These are phyloP conservation scores for human (Homo sapiens) DNA, from an alignment of 2,113 vertebrate genomes.

Conservation along the genomic window DNA sequence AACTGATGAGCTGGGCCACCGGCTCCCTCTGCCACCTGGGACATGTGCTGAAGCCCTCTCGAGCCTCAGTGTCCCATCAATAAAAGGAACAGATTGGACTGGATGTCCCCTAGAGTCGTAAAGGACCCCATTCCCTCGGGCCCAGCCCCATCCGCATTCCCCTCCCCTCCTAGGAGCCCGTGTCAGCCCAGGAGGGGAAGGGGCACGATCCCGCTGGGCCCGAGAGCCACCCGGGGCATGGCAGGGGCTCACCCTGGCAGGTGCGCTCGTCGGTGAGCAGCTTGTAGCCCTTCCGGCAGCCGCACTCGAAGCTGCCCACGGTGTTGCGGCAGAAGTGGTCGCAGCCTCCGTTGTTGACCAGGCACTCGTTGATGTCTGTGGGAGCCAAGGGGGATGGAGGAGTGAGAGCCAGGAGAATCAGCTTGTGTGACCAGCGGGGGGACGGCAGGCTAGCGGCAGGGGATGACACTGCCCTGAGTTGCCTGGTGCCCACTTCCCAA, in stretches of 20 bases:
- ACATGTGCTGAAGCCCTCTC: background rate
- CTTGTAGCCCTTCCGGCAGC: constrained; percentile 97
- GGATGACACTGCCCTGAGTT: background rate
- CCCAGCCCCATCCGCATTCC: fast-evolving
- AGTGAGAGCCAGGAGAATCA: background rate
- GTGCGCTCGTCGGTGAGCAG: constrained; percentile 96
- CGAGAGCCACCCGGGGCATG: fast-evolving
- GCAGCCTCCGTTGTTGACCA: constrained; percentile 95
- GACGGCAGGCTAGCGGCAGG: fast-evolving
- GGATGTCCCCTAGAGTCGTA: background rate
- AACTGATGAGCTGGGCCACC: background rate
- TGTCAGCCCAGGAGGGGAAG: fast-evolving
- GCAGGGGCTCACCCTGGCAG: constrained; percentile 91
- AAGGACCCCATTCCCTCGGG: background rate
- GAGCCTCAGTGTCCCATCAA: background rate
- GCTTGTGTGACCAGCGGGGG: no score
- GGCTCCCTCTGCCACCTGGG: background rate
- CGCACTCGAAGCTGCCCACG: constrained; percentile 98
- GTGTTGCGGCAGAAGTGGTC: constrained; percentile 97
- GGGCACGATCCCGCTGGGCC: fast-evolving
- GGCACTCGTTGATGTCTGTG: constrained; percentile 96
- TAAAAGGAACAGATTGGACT: background rate
- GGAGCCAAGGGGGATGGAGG: background rate
- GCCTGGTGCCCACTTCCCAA: background rate
- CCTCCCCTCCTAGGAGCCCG: no score